Evolutionary conservation across 2,797 vertebrate genomes (phyloP).

Genomic region (Propithecus deckenii): DNA sequence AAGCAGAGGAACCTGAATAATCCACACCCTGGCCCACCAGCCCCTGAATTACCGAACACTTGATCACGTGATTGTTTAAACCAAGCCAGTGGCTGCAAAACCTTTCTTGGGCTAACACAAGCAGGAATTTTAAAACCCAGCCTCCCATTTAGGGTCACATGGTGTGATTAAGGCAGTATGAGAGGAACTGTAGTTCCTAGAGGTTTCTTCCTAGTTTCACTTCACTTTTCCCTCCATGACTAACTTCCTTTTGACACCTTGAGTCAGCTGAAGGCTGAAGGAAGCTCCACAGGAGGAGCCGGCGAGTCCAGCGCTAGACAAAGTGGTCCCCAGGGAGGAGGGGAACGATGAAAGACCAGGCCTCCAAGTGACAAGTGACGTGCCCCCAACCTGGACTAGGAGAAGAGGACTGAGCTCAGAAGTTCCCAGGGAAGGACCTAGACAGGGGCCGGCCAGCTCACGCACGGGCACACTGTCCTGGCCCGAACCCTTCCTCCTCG

Average conservation of each 20-base stretch:
- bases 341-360: not conserved
- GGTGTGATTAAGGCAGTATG: too few relatives aligned
- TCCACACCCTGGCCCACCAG: not conserved
- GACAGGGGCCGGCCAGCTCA: rapidly evolving
- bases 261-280: not conserved
- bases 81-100: not conserved
- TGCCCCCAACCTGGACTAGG: not conserved
- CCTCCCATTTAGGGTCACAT: not conserved
- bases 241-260: constrained; percentile 47
- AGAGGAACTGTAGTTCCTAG: not conserved
- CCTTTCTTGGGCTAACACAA: not conserved
- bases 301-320: not conserved
- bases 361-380: not conserved
- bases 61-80: not conserved
- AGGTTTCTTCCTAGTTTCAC: not conserved
- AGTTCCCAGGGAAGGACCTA: not conserved
- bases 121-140: not conserved
- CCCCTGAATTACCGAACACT: not conserved
- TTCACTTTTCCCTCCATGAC: not conserved
- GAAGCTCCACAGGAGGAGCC: not conserved
- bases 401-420: not conserved
- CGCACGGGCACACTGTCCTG: rapidly evolving
- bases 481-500: not conserved
- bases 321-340: not conserved
- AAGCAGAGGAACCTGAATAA: not conserved